phyloP scores from a whole-genome alignment of 2,797 vertebrate genomes.

The Scolopax rusticola region DNA sequence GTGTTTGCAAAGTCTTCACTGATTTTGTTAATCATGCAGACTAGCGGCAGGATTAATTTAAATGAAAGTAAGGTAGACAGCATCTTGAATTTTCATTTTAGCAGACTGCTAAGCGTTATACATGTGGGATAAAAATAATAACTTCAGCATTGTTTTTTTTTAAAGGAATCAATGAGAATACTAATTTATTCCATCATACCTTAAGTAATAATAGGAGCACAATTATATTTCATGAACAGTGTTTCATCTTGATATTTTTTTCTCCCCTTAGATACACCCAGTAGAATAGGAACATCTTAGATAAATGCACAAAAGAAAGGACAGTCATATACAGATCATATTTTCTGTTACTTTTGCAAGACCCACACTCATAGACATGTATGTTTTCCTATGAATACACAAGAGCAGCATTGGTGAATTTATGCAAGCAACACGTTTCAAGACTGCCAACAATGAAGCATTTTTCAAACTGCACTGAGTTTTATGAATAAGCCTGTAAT shows the following conservation, averaged over 20 bases:
- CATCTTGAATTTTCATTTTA: not conserved
- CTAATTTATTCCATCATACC: not conserved
- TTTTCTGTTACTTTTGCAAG: slow-evolving; percentile 19
- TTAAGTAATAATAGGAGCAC: slow-evolving; percentile 10
- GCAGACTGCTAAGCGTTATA: not conserved
- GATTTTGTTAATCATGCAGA: not conserved
- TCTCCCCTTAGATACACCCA: not conserved
- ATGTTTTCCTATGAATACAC: slow-evolving; percentile 34
- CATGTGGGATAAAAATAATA: not conserved
- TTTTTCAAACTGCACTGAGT: not conserved
- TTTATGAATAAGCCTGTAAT: slow-evolving; percentile 63
- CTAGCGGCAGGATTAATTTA: not conserved
- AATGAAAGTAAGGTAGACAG: not conserved
- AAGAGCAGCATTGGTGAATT: slow-evolving; percentile 44
- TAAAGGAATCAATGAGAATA: not conserved
- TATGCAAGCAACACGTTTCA: slow-evolving; percentile 61
- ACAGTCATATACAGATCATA: not conserved
- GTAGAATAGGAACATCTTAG: not conserved
- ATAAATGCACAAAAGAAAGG: slow-evolving; percentile 8
- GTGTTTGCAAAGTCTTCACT: not conserved
- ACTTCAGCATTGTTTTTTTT: not conserved
- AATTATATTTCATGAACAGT: not conserved
- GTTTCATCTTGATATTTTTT: not conserved
- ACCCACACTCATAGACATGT: not conserved
- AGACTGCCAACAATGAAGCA: slow-evolving; percentile 56